phyloP scores from a whole-genome alignment of 2,113 vertebrate species.

The Cathartes aura region DNA sequence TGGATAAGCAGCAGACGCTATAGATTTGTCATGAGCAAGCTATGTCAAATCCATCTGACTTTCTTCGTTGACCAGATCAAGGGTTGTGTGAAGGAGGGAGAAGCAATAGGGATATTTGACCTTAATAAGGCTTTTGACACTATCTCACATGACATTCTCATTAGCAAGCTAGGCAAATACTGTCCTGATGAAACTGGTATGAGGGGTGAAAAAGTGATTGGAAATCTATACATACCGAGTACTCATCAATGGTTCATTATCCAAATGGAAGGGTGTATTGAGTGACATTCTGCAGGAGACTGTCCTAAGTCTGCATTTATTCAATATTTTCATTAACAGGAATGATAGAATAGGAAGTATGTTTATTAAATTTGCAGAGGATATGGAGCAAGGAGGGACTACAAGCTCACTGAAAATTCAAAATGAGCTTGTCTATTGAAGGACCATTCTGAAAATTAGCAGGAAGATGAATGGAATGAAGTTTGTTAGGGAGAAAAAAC shows the following conservation, averaged over 20 bases:
- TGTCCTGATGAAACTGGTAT: neutral
- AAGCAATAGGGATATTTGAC: neutral
- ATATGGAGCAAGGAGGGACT: slow-evolving; percentile 32
- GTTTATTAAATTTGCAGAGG: slow-evolving; percentile 66
- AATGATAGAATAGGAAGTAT: slow-evolving; percentile 51
- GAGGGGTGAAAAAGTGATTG: slow-evolving; percentile 37
- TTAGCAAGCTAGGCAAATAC: neutral
- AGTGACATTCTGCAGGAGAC: slow-evolving; percentile 62
- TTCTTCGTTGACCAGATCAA: neutral
- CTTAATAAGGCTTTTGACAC: slow-evolving; percentile 26
- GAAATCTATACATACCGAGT: slow-evolving; percentile 52
- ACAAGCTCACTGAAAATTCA: slow-evolving; percentile 17
- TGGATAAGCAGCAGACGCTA: accelerated
- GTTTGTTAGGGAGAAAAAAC: neutral
- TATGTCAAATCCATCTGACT: neutral
- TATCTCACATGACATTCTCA: neutral
- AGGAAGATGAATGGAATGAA: neutral
- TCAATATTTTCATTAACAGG: slow-evolving; percentile 60
- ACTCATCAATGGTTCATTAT: slow-evolving; percentile 52
- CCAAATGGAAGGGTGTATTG: slow-evolving; percentile 57
- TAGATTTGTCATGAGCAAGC: neutral
- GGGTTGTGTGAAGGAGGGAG: neutral
- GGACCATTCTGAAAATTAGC: neutral
- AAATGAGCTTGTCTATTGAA: slow-evolving; percentile 18
- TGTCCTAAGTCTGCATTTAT: slow-evolving; percentile 48